These are phyloP conservation scores for Nicator chloris DNA, from an alignment of 2,113 vertebrate species.

Conservation along the genomic window DNA sequence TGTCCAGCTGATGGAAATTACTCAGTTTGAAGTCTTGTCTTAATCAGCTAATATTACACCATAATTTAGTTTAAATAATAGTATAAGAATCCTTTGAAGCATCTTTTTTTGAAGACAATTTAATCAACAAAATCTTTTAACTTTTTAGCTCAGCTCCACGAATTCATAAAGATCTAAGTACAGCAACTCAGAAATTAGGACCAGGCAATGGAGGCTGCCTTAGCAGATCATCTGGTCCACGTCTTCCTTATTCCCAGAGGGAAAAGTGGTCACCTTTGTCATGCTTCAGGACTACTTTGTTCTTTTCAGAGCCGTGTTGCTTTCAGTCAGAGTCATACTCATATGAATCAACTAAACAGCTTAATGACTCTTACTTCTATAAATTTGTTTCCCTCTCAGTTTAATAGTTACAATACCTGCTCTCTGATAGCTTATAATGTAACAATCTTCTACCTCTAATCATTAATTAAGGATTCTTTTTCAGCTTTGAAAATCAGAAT, in stretches of 20 bases:
- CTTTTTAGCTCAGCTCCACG: slow-evolving; percentile 43
- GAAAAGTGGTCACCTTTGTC: slow-evolving; percentile 47
- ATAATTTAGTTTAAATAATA: slow-evolving; percentile 76
- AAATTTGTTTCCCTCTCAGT: background rate
- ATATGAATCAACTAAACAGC: slow-evolving; percentile 18
- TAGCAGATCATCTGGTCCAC: background rate
- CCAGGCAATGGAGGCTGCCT: slow-evolving; percentile 26
- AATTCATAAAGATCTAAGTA: slow-evolving; percentile 60
- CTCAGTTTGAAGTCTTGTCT: slow-evolving; percentile 73
- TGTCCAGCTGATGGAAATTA: slow-evolving; percentile 76
- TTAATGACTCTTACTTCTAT: slow-evolving; percentile 18
- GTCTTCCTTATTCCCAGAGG: slow-evolving; percentile 12
- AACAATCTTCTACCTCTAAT: slow-evolving; percentile 24
- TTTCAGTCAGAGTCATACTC: background rate
- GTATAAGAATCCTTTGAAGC: slow-evolving; percentile 73
- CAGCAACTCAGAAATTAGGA: slow-evolving; percentile 56
- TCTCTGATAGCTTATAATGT: background rate
- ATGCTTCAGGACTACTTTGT: slow-evolving; percentile 15
- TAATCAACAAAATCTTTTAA: slow-evolving; percentile 63
- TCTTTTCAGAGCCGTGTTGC: slow-evolving; percentile 9
- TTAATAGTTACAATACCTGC: slow-evolving; percentile 43
- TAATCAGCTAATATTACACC: slow-evolving; percentile 77
- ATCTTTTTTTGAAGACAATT: slow-evolving; percentile 74
- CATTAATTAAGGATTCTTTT: slow-evolving; percentile 42
- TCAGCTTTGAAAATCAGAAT: slow-evolving; percentile 31